phyloP scores from a whole-genome alignment of 2,888 invertebrate species.

The Sinohyriopsis cumingii region DNA sequence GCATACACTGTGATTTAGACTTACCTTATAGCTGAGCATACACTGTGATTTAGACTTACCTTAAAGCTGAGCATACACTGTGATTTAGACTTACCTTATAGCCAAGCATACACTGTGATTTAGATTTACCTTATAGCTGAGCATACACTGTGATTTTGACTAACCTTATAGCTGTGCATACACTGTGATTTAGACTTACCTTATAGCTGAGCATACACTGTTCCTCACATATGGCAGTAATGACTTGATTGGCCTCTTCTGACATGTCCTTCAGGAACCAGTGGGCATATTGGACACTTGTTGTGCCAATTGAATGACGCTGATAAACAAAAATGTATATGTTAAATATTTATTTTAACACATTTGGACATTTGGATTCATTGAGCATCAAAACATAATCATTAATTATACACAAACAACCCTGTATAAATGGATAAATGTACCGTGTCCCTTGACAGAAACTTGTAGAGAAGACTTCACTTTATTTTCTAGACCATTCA shows the following conservation, averaged over 20 bases:
- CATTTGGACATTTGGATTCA: no score
- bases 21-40: constrained; percentile 90
- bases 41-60: constrained; percentile 83
- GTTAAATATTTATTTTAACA: background rate
- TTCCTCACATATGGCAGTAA: constrained; percentile 98
- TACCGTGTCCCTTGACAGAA: no score
- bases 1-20: constrained; percentile 87
- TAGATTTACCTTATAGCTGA: constrained; percentile 86
- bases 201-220: constrained; percentile 98
- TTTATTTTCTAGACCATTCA: no score
- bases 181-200: constrained; percentile 72
- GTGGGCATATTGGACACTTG: constrained; percentile 93
- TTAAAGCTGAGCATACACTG: constrained; percentile 98
- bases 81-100: constrained; percentile 81
- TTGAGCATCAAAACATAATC: no score
- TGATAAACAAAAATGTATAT: constrained; percentile 44
- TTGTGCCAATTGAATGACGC: constrained; percentile 94
- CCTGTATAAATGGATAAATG: no score
- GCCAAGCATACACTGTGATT: constrained; percentile 96
- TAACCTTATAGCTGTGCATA: constrained; percentile 90
- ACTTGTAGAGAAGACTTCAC: no score
- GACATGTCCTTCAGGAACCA: constrained; percentile 99
- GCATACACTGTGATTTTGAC: constrained; percentile 87
- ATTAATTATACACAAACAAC: no score
- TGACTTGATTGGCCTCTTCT: constrained; percentile 96